phyloP scores from a whole-genome alignment of 2,113 vertebrate species.

The Prunella fulvescens region DNA sequence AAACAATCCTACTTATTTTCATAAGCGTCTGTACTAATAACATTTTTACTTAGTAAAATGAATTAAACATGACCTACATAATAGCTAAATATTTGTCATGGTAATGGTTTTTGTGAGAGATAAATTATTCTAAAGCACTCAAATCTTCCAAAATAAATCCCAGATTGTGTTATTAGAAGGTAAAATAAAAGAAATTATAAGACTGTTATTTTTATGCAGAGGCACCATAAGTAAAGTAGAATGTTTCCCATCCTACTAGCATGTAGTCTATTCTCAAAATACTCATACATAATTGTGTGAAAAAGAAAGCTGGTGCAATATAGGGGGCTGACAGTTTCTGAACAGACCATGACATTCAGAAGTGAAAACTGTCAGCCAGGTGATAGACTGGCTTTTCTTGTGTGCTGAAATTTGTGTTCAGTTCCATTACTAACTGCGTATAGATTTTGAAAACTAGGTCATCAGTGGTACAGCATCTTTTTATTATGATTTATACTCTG shows the following conservation, averaged over 20 bases:
- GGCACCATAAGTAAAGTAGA: neutral
- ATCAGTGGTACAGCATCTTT: neutral
- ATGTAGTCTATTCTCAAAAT: conserved; percentile 7
- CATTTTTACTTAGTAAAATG: conserved; percentile 68
- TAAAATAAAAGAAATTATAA: conserved; percentile 46
- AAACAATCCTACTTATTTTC: conserved; percentile 72
- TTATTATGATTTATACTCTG: neutral
- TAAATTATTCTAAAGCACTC: conserved; percentile 64
- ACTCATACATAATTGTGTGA: neutral
- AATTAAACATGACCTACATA: conserved; percentile 68
- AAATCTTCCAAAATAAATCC: conserved; percentile 60
- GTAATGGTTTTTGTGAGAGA: conserved; percentile 52
- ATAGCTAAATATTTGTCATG: conserved; percentile 45
- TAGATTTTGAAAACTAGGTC: neutral
- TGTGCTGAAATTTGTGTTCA: neutral
- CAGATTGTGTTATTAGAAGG: conserved; percentile 58
- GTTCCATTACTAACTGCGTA: neutral
- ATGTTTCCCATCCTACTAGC: neutral
- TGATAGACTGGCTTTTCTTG: neutral
- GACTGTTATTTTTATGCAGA: neutral
- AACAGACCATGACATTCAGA: neutral
- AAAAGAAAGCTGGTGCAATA: neutral
- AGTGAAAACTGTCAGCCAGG: neutral
- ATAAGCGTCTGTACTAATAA: conserved; percentile 71
- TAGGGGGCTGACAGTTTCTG: neutral